These are phyloP conservation scores for Loris lydekkerianus DNA, from an alignment of 2,797 vertebrate species.

Conservation along the genomic window DNA sequence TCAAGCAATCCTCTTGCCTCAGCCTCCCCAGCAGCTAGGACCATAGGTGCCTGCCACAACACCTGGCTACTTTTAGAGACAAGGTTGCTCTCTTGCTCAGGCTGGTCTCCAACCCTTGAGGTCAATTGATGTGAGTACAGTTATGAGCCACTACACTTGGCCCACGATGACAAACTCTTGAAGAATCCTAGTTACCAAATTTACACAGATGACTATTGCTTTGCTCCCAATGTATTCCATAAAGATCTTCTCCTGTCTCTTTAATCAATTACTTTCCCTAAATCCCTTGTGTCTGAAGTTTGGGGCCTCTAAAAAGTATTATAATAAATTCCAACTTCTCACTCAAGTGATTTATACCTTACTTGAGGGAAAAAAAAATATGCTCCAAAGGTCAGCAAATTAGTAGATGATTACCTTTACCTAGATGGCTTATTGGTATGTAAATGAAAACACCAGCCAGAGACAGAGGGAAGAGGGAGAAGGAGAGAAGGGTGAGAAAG, in stretches of 20 bases:
- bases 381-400: slow-evolving; percentile 73
- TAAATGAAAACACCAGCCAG: slow-evolving; percentile 51
- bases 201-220: background rate
- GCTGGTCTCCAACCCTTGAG: too few relatives aligned
- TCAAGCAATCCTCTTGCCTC: too few relatives aligned
- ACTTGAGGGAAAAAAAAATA: slow-evolving; percentile 27
- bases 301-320: slow-evolving; percentile 28
- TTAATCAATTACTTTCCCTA: slow-evolving; percentile 51
- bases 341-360: slow-evolving; percentile 55
- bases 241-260: slow-evolving; percentile 15
- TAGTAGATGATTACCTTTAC: slow-evolving; percentile 73
- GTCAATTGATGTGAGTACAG: too few relatives aligned
- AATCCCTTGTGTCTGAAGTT: slow-evolving; percentile 30
- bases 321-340: slow-evolving; percentile 62
- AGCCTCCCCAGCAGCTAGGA: too few relatives aligned
- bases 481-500: too few relatives aligned
- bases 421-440: slow-evolving; percentile 32
- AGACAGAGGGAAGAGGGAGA: rapidly evolving
- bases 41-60: too few relatives aligned
- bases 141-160: too few relatives aligned
- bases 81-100: too few relatives aligned
- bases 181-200: slow-evolving; percentile 45
- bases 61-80: too few relatives aligned
- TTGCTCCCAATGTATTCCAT: slow-evolving; percentile 33
- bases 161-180: background rate